A percentile compares a stretch with the other conserved stretches of the same genome.
Evolutionary conservation across 2,888 invertebrate genomes (phyloP).

Genomic region (Dryocosmus kuriphilus): DNA sequence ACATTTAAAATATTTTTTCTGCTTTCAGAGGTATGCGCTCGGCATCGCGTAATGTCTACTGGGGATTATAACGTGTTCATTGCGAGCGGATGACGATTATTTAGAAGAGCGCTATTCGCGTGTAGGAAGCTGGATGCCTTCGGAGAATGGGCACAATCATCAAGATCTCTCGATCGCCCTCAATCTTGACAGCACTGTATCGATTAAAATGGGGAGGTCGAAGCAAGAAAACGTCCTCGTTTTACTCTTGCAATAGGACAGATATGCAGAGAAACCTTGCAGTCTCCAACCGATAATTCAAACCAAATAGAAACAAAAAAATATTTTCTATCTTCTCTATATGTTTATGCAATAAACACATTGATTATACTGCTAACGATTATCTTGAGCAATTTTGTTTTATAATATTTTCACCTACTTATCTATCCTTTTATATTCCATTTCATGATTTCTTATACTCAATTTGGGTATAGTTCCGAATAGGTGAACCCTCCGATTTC

Average conservation of each 20-base stretch:
- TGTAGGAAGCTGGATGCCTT: constrained; percentile 57
- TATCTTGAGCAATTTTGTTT: no score
- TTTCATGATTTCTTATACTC: no score
- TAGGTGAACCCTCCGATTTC: no score
- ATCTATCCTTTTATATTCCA: no score
- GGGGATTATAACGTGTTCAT: constrained; percentile 55
- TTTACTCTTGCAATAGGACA: background rate
- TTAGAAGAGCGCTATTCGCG: constrained; percentile 57
- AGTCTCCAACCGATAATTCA: background rate
- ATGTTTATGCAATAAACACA: no score
- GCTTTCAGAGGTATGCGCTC: background rate
- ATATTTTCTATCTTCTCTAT: background rate
- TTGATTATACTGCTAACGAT: no score
- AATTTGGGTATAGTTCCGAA: no score
- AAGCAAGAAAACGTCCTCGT: constrained; percentile 2
- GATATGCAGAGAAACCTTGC: background rate
- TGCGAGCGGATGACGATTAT: constrained; percentile 62
- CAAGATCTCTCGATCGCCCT: constrained; percentile 58
- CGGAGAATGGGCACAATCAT: constrained; percentile 53
- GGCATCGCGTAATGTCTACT: background rate
- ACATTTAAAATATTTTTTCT: background rate
- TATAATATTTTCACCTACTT: no score
- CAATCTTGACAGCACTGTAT: constrained; percentile 47
- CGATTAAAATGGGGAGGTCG: constrained; percentile 55
- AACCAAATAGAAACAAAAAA: background rate